Evolutionary conservation across 2,888 invertebrate genomes (phyloP).

Genomic region (Eristalis intricaria): DNA sequence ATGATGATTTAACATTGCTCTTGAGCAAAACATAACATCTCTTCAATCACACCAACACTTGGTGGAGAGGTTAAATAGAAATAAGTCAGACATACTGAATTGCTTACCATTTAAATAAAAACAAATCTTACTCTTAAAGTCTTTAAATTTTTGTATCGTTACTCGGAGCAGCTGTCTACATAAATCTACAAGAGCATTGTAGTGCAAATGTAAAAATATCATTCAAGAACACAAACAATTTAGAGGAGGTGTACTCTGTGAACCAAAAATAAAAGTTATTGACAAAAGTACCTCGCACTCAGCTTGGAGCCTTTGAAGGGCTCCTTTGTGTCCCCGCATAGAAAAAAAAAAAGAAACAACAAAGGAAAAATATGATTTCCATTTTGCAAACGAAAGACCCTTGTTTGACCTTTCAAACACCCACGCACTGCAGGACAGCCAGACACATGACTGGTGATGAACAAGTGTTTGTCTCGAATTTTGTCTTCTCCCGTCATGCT

Average conservation of each 20-base stretch:
- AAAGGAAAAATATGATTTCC: background rate
- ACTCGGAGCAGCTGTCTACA: background rate
- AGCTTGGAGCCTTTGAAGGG: no score
- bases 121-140: background rate
- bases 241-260: background rate
- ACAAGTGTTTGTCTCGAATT: background rate
- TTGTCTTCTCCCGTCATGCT: background rate
- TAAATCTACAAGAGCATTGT: background rate
- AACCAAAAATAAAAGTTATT: background rate
- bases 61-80: no score
- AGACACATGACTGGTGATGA: background rate
- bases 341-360: background rate
- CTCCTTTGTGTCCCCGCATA: background rate
- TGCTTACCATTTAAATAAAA: no score
- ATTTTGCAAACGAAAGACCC: background rate
- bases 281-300: background rate
- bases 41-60: no score
- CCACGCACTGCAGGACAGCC: background rate
- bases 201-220: background rate
- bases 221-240: background rate
- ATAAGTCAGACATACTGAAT: no score
- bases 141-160: background rate
- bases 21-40: no score
- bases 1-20: no score
- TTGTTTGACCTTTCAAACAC: background rate